Evolutionary conservation across 1,140 invertebrate genomes (phyloP), one percentile per base, ranked within the genome.

Genomic region (Diachasmimorpha longicaudata): DNA sequence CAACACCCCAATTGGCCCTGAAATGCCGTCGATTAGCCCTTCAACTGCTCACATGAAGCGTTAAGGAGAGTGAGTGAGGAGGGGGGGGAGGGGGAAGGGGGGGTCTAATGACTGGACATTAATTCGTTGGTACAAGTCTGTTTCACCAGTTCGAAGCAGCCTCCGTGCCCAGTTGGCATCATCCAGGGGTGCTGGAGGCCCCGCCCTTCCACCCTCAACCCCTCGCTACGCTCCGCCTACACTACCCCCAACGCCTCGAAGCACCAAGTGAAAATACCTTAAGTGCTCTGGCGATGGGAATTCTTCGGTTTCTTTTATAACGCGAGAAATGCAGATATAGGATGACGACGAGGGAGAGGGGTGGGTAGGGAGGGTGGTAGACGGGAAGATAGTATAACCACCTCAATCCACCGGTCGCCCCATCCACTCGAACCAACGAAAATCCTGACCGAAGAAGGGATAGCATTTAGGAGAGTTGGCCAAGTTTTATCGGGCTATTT

Each of bases 401-500:
- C 58, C 23, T 63, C 31, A 63, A 63, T 63, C 58, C 19, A 55
- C n/a, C 58, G 1, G 19, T 63, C 58, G n/a, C 48, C 16, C 19
- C 48, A 66, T 31, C 31, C 36, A 68, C 25, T 37, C 66, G 9
- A 68, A 4, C 4, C 14, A 4, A 39, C 11, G 16, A 72, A 72
- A 52, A 72, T 52, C 48, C 23, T 37, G 2, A 42, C 11, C 11
- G 70, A 72, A 67, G 39, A 16, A n/a, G 71, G 72, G 19, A 25
- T 31, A 36, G 48, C 69, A 21, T 72, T 76, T 67, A 55, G 75
- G 63, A 55, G 72, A 63, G 67, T 39, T 86, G 82, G 84, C 83
- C 81, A 86, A 88, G 79, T 88, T 88, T 86, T 85, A 84, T 84
- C 85, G 80, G 79, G 81, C 83, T 85, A 86, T 87, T 87, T 86